These are phyloP conservation scores for Aporophyla nigra DNA, from an alignment of 2,888 invertebrate genomes.

Conservation along the genomic window DNA sequence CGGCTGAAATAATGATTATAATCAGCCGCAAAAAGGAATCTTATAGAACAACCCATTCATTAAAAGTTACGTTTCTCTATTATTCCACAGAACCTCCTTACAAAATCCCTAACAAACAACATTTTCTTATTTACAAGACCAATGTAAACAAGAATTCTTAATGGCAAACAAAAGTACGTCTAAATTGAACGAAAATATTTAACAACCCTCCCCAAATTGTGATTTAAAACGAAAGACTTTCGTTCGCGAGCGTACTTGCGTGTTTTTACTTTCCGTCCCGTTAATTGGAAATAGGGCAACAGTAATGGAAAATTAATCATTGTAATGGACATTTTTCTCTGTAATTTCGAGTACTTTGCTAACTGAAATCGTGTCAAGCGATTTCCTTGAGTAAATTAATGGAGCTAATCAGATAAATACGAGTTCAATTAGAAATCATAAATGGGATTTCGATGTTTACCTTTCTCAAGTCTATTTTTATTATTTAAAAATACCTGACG, in stretches of 20 bases:
- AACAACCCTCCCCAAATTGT: slow-evolving; percentile 44
- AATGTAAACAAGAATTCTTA: slow-evolving; percentile 41
- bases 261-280: slow-evolving; percentile 59
- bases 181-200: slow-evolving; percentile 55
- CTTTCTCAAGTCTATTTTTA: slow-evolving; percentile 3
- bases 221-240: slow-evolving; percentile 39
- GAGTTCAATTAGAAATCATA: neutral
- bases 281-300: slow-evolving; percentile 60
- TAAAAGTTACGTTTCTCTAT: slow-evolving; percentile 6
- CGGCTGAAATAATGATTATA: neutral
- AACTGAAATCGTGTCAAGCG: slow-evolving; percentile 21
- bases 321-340: slow-evolving; percentile 56
- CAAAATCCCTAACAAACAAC: slow-evolving; percentile 12
- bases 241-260: slow-evolving; percentile 56
- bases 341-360: slow-evolving; percentile 21
- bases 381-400: slow-evolving; percentile 28
- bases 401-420: slow-evolving; percentile 23
- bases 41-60: neutral
- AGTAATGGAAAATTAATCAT: slow-evolving; percentile 56
- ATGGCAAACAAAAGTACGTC: slow-evolving; percentile 41
- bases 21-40: neutral
- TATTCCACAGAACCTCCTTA: neutral
- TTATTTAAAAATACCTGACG: neutral
- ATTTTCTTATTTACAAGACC: slow-evolving; percentile 46
- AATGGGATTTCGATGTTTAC: slow-evolving; percentile 24